Evolutionary conservation across 2,113 vertebrate species (phyloP).

Genomic region (Leptobrachium ailaonicum): DNA sequence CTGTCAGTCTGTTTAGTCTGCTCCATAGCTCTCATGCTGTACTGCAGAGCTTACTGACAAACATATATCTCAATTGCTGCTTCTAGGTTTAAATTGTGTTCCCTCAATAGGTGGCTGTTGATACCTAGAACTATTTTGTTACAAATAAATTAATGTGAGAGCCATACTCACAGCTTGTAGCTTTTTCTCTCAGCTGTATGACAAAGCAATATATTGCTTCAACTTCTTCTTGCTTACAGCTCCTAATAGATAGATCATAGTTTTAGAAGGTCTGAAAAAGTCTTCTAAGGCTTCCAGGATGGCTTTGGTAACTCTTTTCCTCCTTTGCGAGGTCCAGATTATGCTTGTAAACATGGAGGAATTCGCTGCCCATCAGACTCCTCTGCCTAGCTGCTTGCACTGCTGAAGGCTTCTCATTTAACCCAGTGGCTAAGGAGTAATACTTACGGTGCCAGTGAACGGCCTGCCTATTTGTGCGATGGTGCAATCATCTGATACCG

Average conservation of each 20-base stretch:
- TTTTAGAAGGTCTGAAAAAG: background rate
- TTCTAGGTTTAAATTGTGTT: background rate
- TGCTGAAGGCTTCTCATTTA: background rate
- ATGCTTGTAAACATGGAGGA: background rate
- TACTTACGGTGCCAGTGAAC: too few relatives aligned
- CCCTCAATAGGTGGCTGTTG: background rate
- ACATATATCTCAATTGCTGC: background rate
- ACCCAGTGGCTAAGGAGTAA: too few relatives aligned
- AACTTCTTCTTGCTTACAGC: background rate
- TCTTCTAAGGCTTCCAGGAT: background rate
- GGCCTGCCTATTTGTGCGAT: too few relatives aligned
- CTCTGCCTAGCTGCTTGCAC: background rate
- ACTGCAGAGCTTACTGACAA: background rate
- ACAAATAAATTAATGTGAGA: too few relatives aligned
- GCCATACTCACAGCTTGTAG: background rate
- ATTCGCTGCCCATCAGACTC: background rate
- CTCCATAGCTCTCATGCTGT: slow-evolving; percentile 10
- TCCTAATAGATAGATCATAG: background rate
- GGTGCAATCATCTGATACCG: too few relatives aligned
- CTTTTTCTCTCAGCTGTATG: background rate
- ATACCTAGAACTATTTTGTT: background rate
- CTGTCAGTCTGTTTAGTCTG: background rate
- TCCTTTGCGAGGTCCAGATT: background rate
- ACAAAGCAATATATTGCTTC: background rate
- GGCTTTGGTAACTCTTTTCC: background rate